phyloP scores from a whole-genome alignment of 1,140 invertebrate genomes.

The Tetraneura akinire region DNA sequence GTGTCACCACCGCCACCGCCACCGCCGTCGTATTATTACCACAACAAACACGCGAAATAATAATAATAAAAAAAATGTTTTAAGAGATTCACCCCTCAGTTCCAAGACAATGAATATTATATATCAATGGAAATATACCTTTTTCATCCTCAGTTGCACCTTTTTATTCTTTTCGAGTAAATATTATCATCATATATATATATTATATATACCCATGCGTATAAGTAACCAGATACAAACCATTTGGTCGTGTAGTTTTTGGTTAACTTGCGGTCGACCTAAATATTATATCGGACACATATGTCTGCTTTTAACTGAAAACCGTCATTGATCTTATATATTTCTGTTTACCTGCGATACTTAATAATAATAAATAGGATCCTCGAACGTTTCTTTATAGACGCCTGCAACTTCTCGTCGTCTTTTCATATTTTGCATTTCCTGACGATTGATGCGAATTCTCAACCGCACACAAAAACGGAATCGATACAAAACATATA shows the following conservation, averaged over 20 bases:
- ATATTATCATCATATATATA: no score
- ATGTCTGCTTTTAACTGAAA: conserved; percentile 44
- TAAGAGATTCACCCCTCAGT: conserved; percentile 17
- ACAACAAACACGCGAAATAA: conserved; percentile 36
- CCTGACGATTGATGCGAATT: conserved; percentile 11
- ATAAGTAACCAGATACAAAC: conserved; percentile 37
- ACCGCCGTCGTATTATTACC: neutral
- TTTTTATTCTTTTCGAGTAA: conserved; percentile 39
- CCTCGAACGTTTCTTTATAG: conserved; percentile 27
- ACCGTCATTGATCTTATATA: conserved; percentile 40
- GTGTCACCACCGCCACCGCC: neutral
- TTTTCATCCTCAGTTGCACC: conserved; percentile 44
- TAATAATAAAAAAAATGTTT: conserved; percentile 43
- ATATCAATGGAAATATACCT: conserved; percentile 19
- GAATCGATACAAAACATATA: conserved; percentile 18
- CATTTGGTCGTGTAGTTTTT: conserved; percentile 38
- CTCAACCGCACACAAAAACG: neutral
- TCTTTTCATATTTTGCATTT: conserved; percentile 31
- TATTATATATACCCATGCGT: neutral
- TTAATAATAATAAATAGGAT: neutral
- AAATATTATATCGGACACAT: conserved; percentile 44
- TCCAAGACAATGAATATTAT: conserved; percentile 38
- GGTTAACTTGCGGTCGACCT: conserved; percentile 48
- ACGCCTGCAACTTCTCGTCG: neutral
- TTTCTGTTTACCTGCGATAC: conserved; percentile 23